phyloP scores from a whole-genome alignment of 2,797 vertebrate species.

The Chelon auratus region DNA sequence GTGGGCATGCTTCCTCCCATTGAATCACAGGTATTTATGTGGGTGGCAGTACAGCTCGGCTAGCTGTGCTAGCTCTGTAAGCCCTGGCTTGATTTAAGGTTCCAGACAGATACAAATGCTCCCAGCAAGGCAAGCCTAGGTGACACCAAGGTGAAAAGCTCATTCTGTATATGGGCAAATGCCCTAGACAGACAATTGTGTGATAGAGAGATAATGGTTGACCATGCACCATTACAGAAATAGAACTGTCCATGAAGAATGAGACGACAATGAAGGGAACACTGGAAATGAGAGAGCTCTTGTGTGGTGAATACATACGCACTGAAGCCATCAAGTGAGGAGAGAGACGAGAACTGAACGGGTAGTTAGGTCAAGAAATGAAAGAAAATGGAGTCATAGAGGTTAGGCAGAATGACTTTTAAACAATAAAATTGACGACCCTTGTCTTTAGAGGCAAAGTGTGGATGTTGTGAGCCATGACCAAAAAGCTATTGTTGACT shows the following conservation, averaged over 20 bases:
- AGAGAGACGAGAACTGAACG: conserved; percentile 75
- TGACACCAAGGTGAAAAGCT: conserved; percentile 74
- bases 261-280: conserved; percentile 69
- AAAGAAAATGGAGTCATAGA: conserved; percentile 87
- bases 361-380: conserved; percentile 88
- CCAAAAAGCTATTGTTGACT: conserved; percentile 83
- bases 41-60: conserved; percentile 45
- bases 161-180: conserved; percentile 73
- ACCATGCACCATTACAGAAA: conserved; percentile 80
- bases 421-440: conserved; percentile 88
- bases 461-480: conserved; percentile 81
- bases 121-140: conserved; percentile 41
- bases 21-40: conserved; percentile 70
- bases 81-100: conserved; percentile 25
- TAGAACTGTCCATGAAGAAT: conserved; percentile 79
- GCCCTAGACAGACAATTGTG: conserved; percentile 64
- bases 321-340: conserved; percentile 60
- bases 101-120: conserved; percentile 36
- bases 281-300: conserved; percentile 79
- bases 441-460: conserved; percentile 80
- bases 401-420: conserved; percentile 87
- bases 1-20: conserved; percentile 63
- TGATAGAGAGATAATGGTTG: conserved; percentile 77
- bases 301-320: conserved; percentile 81
- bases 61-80: conserved; percentile 35